These are phyloP conservation scores for Drosophila conformis DNA, from an alignment of 2,888 invertebrate genomes.

Conservation along the genomic window DNA sequence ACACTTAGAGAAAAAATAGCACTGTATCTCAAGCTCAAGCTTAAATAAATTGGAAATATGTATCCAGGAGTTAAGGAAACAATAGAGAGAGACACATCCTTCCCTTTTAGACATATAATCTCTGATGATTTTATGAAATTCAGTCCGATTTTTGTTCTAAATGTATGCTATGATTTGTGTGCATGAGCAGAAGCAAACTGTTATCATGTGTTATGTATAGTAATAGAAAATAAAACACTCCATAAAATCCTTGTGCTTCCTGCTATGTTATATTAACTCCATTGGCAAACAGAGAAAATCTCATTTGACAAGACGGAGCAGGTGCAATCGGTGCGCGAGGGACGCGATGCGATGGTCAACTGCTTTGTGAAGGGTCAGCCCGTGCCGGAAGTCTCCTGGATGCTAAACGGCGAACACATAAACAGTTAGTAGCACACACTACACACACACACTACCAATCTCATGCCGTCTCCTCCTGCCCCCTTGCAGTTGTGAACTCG, in stretches of 20 bases:
- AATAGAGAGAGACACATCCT: not conserved
- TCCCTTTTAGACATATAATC: not conserved
- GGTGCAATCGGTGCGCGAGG: slow-evolving; percentile 86
- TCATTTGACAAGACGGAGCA: slow-evolving; percentile 86
- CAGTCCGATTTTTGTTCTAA: not conserved
- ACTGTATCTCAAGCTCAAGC: not conserved
- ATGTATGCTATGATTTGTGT: not conserved
- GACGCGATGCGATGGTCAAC: slow-evolving; percentile 85
- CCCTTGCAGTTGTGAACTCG: slow-evolving; percentile 77
- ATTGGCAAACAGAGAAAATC: slow-evolving; percentile 85
- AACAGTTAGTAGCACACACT: slow-evolving; percentile 75
- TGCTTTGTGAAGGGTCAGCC: slow-evolving; percentile 85
- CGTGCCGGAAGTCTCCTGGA: slow-evolving; percentile 85
- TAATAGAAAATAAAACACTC: not conserved
- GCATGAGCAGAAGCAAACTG: not conserved
- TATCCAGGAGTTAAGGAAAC: not conserved
- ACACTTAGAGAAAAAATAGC: not conserved
- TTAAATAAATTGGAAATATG: no score
- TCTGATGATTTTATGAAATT: not conserved
- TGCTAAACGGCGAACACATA: slow-evolving; percentile 84
- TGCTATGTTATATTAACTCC: not conserved
- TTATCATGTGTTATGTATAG: not conserved
- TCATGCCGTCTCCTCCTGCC: not conserved
- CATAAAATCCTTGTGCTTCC: not conserved
- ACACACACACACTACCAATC: no score